Evolutionary conservation across 2,888 invertebrate genomes (phyloP).

Genomic region (Eupithecia subumbrata): DNA sequence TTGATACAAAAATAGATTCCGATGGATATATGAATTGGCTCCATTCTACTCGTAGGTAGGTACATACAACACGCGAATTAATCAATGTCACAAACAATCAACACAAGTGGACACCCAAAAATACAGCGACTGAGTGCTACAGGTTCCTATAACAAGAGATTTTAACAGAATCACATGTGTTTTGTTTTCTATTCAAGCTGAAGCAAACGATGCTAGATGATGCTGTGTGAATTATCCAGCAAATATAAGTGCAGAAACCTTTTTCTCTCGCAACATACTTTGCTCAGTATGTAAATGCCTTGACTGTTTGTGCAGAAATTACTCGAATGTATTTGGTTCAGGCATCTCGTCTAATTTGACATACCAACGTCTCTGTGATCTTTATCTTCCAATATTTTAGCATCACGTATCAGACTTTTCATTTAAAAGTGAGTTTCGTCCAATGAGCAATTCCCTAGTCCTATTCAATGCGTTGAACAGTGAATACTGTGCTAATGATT

Average conservation of each 20-base stretch:
- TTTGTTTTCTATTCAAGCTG: background rate
- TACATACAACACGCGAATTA: slow-evolving; percentile 19
- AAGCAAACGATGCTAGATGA: background rate
- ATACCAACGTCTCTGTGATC: background rate
- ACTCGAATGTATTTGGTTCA: background rate
- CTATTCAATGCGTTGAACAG: background rate
- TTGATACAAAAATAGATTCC: background rate
- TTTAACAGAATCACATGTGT: background rate
- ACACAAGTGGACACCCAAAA: slow-evolving; percentile 11
- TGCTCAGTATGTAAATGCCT: background rate
- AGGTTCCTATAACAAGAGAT: background rate
- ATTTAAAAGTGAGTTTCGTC: background rate
- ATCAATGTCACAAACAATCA: slow-evolving; percentile 15
- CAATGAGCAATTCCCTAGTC: background rate
- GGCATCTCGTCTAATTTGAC: background rate
- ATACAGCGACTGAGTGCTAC: background rate
- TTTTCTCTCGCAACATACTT: background rate
- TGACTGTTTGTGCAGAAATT: background rate
- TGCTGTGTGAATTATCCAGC: background rate
- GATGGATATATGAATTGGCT: background rate
- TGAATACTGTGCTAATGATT: background rate
- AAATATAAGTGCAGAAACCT: background rate
- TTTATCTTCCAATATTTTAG: background rate
- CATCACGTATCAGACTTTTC: background rate
- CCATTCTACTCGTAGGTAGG: background rate